phyloP scores from a whole-genome alignment of 2,888 invertebrate genomes.

The Lasioglossum calceatum region DNA sequence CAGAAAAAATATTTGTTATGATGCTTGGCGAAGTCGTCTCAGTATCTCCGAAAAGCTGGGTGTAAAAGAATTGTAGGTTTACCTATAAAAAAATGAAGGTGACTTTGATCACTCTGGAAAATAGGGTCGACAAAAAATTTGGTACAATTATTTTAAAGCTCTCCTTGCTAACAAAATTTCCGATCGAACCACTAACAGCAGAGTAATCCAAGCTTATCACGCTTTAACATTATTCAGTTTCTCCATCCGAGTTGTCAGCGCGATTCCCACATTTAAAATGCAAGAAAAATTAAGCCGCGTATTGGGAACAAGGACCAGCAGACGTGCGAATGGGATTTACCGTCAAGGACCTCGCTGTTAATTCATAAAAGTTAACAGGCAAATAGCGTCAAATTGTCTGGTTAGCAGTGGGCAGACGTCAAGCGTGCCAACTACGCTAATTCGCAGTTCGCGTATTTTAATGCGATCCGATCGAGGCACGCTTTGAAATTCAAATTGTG shows the following conservation, averaged over 20 bases:
- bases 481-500: constrained; percentile 42
- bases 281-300: background rate
- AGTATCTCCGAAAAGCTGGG: no score
- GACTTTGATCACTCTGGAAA: no score
- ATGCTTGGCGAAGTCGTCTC: no score
- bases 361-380: constrained; percentile 55
- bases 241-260: background rate
- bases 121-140: no score
- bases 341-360: constrained; percentile 43
- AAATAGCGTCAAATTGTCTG: constrained; percentile 42
- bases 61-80: no score
- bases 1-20: no score
- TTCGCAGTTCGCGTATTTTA: background rate
- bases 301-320: background rate
- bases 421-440: background rate
- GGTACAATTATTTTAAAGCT: no score
- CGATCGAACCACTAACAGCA: no score
- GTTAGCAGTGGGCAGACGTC: constrained; percentile 15
- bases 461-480: constrained; percentile 9
- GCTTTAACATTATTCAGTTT: background rate
- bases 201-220: no score
- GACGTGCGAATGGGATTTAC: constrained; percentile 46
- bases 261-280: background rate
- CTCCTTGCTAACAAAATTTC: no score
- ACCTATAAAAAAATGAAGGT: no score